Percentiles rank a stretch among this genome's conserved stretches.
phyloP scores from a whole-genome alignment of 2,797 vertebrate genomes.

The Apogon hyalosoma region DNA sequence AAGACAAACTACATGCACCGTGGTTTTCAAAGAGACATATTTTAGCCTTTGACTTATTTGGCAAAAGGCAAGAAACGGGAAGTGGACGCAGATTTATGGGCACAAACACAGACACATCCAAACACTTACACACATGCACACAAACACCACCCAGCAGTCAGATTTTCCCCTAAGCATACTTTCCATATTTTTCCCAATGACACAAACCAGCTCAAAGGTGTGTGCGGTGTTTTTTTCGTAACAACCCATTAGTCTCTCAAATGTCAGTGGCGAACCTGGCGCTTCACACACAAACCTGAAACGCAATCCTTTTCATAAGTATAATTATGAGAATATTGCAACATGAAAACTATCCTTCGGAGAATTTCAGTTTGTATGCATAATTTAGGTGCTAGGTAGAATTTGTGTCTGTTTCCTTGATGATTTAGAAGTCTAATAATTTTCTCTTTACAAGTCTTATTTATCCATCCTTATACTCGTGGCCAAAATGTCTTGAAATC shows the following conservation, averaged over 20 bases:
- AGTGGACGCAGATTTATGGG: slow-evolving; percentile 12
- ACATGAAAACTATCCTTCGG: background rate
- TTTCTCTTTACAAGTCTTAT: slow-evolving; percentile 19
- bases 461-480: slow-evolving; percentile 1
- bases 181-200: slow-evolving; percentile 67
- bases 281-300: slow-evolving; percentile 27
- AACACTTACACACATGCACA: slow-evolving; percentile 26
- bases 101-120: slow-evolving; percentile 16
- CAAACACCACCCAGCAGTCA: slow-evolving; percentile 42
- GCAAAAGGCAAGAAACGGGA: slow-evolving; percentile 18
- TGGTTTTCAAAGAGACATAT: slow-evolving; percentile 24
- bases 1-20: slow-evolving; percentile 46
- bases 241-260: slow-evolving; percentile 49
- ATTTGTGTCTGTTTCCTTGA: background rate
- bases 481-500: slow-evolving; percentile 31
- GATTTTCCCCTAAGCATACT: slow-evolving; percentile 65
- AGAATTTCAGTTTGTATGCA: background rate
- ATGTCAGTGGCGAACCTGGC: slow-evolving; percentile 38
- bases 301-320: slow-evolving; percentile 15
- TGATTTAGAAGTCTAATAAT: slow-evolving; percentile 13
- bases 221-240: slow-evolving; percentile 34
- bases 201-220: slow-evolving; percentile 57
- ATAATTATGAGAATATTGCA: background rate
- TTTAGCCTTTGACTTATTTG: slow-evolving; percentile 28
- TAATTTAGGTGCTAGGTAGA: background rate